Conservation (phyloP, 2,888 invertebrate species). For the Philereme vetulata region DNA sequence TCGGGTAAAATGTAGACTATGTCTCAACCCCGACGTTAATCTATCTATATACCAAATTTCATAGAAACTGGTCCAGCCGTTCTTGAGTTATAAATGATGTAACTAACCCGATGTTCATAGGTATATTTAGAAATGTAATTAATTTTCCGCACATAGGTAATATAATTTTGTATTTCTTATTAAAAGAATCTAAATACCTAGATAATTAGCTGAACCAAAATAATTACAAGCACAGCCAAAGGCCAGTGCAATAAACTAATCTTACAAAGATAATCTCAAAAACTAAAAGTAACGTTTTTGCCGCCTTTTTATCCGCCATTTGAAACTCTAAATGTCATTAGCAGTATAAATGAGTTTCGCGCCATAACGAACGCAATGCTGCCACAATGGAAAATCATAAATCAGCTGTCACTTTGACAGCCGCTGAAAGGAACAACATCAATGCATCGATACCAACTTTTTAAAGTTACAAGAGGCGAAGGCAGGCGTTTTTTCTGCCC, state of each 20-base stretch:
- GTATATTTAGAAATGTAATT: too few relatives aligned
- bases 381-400: conserved; percentile 79
- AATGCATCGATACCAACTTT: conserved; percentile 80
- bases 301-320: conserved; percentile 62
- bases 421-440: conserved; percentile 76
- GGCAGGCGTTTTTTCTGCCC: conserved; percentile 52
- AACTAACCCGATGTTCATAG: too few relatives aligned
- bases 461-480: conserved; percentile 54
- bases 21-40: too few relatives aligned
- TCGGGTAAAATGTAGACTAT: too few relatives aligned
- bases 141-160: too few relatives aligned
- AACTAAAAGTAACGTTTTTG: conserved; percentile 54
- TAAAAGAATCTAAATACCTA: conserved; percentile 20
- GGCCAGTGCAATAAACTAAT: conserved; percentile 54
- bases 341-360: conserved; percentile 76
- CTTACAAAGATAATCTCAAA: conserved; percentile 53
- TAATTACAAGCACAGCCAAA: conserved; percentile 45
- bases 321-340: conserved; percentile 78
- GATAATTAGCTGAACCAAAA: conserved; percentile 33
- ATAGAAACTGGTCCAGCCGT: too few relatives aligned
- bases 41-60: too few relatives aligned
- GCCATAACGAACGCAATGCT: conserved; percentile 75
- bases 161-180: neutral
- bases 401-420: conserved; percentile 79
- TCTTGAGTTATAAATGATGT: too few relatives aligned